phyloP scores from a whole-genome alignment of 1,140 invertebrate species.

The Dreissena polymorpha region DNA sequence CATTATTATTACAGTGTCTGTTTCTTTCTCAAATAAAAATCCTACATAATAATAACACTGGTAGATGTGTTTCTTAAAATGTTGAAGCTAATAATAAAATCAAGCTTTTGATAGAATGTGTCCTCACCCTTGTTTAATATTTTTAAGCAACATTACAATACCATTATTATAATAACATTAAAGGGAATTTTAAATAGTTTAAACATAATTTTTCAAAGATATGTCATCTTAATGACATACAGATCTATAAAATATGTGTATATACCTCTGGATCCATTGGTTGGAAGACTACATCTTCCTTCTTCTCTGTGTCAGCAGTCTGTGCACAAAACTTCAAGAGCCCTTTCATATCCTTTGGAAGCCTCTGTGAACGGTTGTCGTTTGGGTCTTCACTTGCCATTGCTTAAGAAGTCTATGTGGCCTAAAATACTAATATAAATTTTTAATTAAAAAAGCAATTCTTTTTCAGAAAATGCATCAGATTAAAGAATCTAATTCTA shows the following conservation, averaged over 20 bases:
- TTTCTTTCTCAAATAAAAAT: neutral
- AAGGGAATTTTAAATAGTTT: no score
- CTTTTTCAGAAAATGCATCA: no score
- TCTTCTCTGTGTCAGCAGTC: neutral
- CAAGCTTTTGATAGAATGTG: neutral
- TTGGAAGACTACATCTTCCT: conserved; percentile 14
- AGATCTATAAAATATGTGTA: no score
- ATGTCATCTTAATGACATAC: neutral
- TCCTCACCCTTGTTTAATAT: neutral
- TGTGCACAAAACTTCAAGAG: conserved; percentile 33
- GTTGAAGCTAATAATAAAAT: neutral
- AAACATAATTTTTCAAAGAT: neutral
- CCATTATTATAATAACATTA: no score
- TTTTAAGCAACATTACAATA: neutral
- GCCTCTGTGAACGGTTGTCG: neutral
- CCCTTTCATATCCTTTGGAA: conserved; percentile 40
- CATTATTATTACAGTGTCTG: neutral
- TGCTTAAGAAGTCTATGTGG: no score
- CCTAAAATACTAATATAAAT: no score
- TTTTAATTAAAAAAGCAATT: no score
- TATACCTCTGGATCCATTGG: conserved; percentile 30
- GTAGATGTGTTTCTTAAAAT: neutral
- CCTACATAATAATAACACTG: neutral
- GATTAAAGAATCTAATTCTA: no score
- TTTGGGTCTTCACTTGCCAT: conserved; percentile 26